Percentiles rank a stretch among this genome's conserved stretches.
Evolutionary conservation across 2,888 invertebrate species (phyloP).

Genomic region (Coremacera marginata): DNA sequence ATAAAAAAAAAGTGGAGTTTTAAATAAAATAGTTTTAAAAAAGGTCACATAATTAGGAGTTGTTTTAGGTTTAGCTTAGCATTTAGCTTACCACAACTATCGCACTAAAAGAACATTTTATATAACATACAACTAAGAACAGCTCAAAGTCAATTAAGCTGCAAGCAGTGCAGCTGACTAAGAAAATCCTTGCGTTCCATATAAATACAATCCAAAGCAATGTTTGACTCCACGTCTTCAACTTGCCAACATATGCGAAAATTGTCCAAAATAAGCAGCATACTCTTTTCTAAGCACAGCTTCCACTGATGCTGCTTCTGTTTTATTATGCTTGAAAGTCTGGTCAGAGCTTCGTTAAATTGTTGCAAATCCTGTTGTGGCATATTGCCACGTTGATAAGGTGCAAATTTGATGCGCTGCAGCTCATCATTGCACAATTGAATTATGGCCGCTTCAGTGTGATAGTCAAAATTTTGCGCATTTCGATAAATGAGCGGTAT

Average conservation of each 20-base stretch:
- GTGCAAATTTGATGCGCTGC: slow-evolving; percentile 39
- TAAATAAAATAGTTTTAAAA: too few relatives aligned
- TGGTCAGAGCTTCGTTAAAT: slow-evolving; percentile 73
- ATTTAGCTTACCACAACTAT: too few relatives aligned
- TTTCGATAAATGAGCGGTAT: slow-evolving; percentile 5
- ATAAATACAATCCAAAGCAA: slow-evolving; percentile 39
- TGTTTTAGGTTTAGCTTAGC: too few relatives aligned
- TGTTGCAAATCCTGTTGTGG: slow-evolving; percentile 69
- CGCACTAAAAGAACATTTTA: too few relatives aligned
- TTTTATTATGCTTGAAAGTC: slow-evolving; percentile 70
- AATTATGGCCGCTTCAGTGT: slow-evolving; percentile 25
- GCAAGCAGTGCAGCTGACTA: slow-evolving; percentile 38
- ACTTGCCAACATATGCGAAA: slow-evolving; percentile 76
- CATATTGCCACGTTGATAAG: slow-evolving; percentile 62
- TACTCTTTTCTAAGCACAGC: slow-evolving; percentile 75
- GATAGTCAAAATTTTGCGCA: slow-evolving; percentile 22
- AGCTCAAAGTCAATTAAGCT: background rate
- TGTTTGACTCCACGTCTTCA: background rate
- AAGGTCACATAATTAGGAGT: too few relatives aligned
- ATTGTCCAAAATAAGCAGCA: slow-evolving; percentile 79
- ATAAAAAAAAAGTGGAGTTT: too few relatives aligned
- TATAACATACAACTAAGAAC: background rate
- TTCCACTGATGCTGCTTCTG: slow-evolving; percentile 70
- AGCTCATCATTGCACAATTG: background rate
- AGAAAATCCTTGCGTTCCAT: slow-evolving; percentile 46